Evolutionary conservation across 2,113 vertebrate species (phyloP), one percentile per base, ranked within the genome.

Genomic region (Rhabdomys dilectus): DNA sequence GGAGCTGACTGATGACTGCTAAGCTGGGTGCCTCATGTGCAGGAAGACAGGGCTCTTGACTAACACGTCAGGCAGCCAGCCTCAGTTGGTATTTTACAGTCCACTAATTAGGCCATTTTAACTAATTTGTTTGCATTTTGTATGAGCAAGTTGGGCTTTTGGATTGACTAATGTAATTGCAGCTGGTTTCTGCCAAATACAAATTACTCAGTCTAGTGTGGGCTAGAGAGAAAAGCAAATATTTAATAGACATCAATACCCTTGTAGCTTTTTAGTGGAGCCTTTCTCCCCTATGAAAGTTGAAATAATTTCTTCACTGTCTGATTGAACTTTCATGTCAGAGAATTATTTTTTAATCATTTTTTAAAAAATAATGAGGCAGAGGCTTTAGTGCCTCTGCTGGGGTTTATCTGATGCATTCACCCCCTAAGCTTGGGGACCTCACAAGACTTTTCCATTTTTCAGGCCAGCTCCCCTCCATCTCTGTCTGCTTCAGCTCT

Each of bases 91-190:
- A 98, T 99, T 99, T 98, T 98, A 98, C 98, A 99, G 98, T 98
- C 98, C 98, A 98, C 98, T 99, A 99, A 99, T 99, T 99, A 99
- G 98, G 99, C 98, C 98, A 99, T 99, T 99, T 99, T 98, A 99
- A 99, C 99, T 99, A 99, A 99, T 99, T 99, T 99, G 99, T 99
- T 99, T 99, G 99, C 99, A 98, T 99, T 99, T 99, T 99, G 98
- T 98, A 99, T 99, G 98, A 99, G 98, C 98, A 98, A 99, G 98
- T 99, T 99, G 98, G 98, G 98, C 98, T 99, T 99, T 99, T 98
- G 98, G 99, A 99, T 99, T 99, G 98, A 98, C 99, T 99, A 98
- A 99, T 98, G 98, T 99, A 98, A 99, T 99, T 99, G 98, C 98
- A 98, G 98, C 98, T 98, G 98, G 98, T 98, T 98, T 98, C 98